Percentiles rank a stretch among this genome's conserved stretches.
These are phyloP conservation scores for Sycophila sp. DNA, from an alignment of 1,140 invertebrate species.

Conservation along the genomic window DNA sequence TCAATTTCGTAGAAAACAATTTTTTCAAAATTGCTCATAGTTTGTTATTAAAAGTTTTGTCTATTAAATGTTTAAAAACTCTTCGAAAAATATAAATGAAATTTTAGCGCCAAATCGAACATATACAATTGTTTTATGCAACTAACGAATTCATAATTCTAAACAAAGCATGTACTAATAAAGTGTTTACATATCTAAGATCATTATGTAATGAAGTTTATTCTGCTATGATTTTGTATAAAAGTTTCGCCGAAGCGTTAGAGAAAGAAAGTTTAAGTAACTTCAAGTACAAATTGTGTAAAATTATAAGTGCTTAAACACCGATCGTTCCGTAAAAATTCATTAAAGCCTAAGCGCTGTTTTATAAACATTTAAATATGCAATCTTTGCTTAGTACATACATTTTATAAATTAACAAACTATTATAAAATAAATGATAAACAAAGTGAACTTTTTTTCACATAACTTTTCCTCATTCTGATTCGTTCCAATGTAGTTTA, in stretches of 20 bases:
- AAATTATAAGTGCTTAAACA: too few relatives aligned
- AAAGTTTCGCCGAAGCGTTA: too few relatives aligned
- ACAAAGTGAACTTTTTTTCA: conserved; percentile 17
- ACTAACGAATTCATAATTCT: conserved; percentile 20
- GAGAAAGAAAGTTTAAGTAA: too few relatives aligned
- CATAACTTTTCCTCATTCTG: conserved; percentile 29
- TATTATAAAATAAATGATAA: conserved; percentile 23
- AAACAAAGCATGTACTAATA: conserved; percentile 18
- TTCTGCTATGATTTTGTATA: too few relatives aligned
- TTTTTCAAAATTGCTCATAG: conserved; percentile 29
- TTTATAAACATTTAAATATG: conserved; percentile 26
- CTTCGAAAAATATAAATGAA: not conserved
- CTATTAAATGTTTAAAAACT: not conserved
- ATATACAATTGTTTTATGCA: conserved; percentile 18
- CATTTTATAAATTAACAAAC: conserved; percentile 5
- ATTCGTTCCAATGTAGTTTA: conserved; percentile 12
- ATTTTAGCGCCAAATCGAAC: too few relatives aligned
- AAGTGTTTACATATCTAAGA: conserved; percentile 32
- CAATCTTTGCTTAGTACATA: conserved; percentile 15
- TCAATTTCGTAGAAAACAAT: conserved; percentile 27
- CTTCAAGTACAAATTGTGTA: too few relatives aligned
- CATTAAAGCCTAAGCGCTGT: too few relatives aligned
- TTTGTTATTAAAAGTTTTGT: not conserved
- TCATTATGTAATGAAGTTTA: too few relatives aligned
- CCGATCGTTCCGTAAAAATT: too few relatives aligned